Evolutionary conservation across 2,797 vertebrate species (phyloP).

Genomic region (Rhinophrynus dorsalis): DNA sequence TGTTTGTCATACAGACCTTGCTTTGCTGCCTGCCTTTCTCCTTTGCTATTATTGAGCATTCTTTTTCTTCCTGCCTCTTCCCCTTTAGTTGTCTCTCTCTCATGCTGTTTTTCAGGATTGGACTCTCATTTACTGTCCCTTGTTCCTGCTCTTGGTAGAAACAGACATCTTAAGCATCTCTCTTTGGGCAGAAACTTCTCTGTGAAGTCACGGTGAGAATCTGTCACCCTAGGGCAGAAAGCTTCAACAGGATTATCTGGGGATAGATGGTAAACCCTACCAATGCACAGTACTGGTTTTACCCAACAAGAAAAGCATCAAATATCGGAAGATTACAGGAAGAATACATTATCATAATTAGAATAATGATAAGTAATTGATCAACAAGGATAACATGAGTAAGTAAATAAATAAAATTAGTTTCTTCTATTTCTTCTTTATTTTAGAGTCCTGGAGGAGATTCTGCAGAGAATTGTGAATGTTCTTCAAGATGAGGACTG

Average conservation of each 20-base stretch:
- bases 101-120: conserved; percentile 68
- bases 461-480: conserved; percentile 86
- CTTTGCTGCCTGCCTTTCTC: background rate
- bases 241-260: too few relatives aligned
- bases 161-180: conserved; percentile 86
- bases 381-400: too few relatives aligned
- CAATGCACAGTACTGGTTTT: too few relatives aligned
- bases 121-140: conserved; percentile 82
- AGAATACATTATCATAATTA: too few relatives aligned
- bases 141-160: conserved; percentile 80
- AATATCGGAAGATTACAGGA: background rate
- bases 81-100: conserved; percentile 24
- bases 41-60: background rate
- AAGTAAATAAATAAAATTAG: background rate
- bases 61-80: background rate
- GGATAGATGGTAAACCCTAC: too few relatives aligned
- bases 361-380: too few relatives aligned
- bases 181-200: conserved; percentile 91
- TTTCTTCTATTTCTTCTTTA: background rate
- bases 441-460: conserved; percentile 83
- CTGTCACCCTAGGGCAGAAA: background rate
- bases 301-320: too few relatives aligned
- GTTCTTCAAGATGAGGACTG: conserved; percentile 91
- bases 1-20: too few relatives aligned
- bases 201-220: conserved; percentile 84